Conservation (phyloP, 2,797 vertebrate species). For the Myiotriccus ornatus region DNA sequence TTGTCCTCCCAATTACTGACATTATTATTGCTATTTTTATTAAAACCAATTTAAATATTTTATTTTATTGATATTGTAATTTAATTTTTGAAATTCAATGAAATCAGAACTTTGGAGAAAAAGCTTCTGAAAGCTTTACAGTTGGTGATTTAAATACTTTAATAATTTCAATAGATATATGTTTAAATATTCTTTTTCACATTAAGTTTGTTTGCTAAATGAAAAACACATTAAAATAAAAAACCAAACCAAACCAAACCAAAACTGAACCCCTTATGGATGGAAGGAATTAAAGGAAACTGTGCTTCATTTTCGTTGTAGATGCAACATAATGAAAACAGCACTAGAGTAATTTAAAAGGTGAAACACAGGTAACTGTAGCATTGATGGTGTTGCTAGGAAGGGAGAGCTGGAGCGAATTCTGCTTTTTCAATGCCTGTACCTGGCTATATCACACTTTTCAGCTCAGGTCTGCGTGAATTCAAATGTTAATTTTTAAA, state of each 20-base stretch:
- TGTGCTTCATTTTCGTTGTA: not conserved
- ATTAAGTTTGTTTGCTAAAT: not conserved
- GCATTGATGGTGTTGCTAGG: not conserved
- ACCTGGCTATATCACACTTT: not conserved
- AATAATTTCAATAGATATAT: not conserved
- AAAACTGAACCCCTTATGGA: not conserved
- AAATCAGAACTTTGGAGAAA: not conserved
- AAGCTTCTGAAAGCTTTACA: not conserved
- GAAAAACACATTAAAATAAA: not conserved
- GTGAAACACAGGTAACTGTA: not conserved
- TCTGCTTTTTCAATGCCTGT: not conserved
- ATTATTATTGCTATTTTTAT: not conserved
- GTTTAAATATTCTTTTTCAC: not conserved
- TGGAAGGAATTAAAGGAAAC: not conserved
- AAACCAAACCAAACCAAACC: not conserved
- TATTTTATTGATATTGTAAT: not conserved
- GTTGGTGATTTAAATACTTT: not conserved
- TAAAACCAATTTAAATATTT: not conserved
- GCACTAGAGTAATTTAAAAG: not conserved
- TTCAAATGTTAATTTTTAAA: not conserved
- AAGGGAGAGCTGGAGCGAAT: not conserved
- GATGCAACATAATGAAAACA: not conserved
- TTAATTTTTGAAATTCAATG: not conserved
- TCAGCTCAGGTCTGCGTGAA: not conserved
- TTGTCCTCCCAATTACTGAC: not conserved